Evolutionary conservation across 1,140 invertebrate genomes (phyloP), one percentile per base, ranked within the genome.

Genomic region (Drosophila kurseongensis): DNA sequence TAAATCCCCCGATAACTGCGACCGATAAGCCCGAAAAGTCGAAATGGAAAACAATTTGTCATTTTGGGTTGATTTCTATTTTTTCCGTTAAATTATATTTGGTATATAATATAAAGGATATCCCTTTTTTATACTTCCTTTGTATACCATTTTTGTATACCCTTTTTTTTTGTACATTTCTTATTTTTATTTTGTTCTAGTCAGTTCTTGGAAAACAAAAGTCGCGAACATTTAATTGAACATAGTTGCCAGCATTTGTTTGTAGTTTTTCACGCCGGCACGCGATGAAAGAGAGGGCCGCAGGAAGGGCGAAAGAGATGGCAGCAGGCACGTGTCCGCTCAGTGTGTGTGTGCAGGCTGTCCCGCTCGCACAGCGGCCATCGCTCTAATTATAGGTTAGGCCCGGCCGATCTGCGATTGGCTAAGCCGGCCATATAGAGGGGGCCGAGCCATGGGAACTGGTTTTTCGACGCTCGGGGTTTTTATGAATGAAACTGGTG

Each of bases 351-450:
- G 52, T n/a, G 35, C n/a, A n/a, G 4, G 57, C 42, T 48, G 32
- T 80, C 83, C 69, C 79, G 41, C 47, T 91, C 41, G 65, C 75
- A 76, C 84, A 89, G 90, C 86, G 90, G 90, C 90, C 90, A 91
- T 91, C 90, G 90, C 91, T 85, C 75, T 91, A 91, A 91, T 91
- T 91, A 91, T 91, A 91, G 90, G 90, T 90, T 91, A 80, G 60
- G 50, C 59, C 16, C 36, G 47, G 62, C 73, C 74, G 38, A 56
- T 59, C 48, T 65, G 56, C 71, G 63, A 91, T 91, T 91, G 90
- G 85, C 71, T 55, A 50, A 51, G n/a, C 44, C 59, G 32, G 27
- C 45, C 42, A 56, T 36, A 35, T 55, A 59, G 72, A 72, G 58
- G 58, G 75, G 90, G 85, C 90, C 59, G 47, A 73, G 50, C 69